Percentiles rank a stretch among this genome's conserved stretches.
Conservation (phyloP, 2,888 invertebrate genomes). For the Caenorhabditis virilis region DNA sequence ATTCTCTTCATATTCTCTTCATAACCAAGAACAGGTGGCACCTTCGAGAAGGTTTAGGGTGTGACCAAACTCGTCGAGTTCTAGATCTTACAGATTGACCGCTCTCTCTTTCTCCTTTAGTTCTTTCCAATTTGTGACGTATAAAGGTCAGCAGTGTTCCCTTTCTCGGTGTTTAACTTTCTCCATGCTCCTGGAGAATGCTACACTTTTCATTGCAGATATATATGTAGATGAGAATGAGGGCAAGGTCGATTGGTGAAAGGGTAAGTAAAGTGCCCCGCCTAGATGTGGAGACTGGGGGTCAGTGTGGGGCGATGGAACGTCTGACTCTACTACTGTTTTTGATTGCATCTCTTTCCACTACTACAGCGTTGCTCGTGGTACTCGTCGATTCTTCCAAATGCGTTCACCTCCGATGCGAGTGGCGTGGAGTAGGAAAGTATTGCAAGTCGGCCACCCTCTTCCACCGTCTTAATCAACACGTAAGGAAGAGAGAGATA, state of each 20-base stretch:
- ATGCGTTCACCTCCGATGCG: slow-evolving; percentile 25
- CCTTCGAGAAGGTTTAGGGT: too few relatives aligned
- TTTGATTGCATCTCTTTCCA: slow-evolving; percentile 11
- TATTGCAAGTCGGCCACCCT: slow-evolving; percentile 8
- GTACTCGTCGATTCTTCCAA: slow-evolving; percentile 16
- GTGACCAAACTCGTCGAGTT: too few relatives aligned
- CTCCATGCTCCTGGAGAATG: too few relatives aligned
- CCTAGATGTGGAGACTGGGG: slow-evolving; percentile 5
- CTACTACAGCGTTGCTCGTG: slow-evolving; percentile 5
- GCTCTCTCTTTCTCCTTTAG: too few relatives aligned
- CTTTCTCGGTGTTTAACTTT: too few relatives aligned
- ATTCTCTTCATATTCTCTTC: too few relatives aligned
- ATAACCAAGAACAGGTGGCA: too few relatives aligned
- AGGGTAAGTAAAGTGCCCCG: slow-evolving; percentile 10
- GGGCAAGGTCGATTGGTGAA: slow-evolving; percentile 7
- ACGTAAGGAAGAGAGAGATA: slow-evolving; percentile 2
- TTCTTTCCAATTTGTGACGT: too few relatives aligned
- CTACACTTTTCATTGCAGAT: too few relatives aligned
- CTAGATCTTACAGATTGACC: too few relatives aligned
- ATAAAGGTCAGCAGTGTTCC: too few relatives aligned
- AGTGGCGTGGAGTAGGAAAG: slow-evolving; percentile 18
- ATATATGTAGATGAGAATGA: too few relatives aligned
- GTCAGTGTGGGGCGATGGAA: slow-evolving; percentile 15
- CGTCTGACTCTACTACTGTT: slow-evolving; percentile 10
- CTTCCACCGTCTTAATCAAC: slow-evolving; percentile 7